These are phyloP conservation scores for Pseudonaja textilis DNA, from an alignment of 2,113 vertebrate genomes.

Conservation along the genomic window DNA sequence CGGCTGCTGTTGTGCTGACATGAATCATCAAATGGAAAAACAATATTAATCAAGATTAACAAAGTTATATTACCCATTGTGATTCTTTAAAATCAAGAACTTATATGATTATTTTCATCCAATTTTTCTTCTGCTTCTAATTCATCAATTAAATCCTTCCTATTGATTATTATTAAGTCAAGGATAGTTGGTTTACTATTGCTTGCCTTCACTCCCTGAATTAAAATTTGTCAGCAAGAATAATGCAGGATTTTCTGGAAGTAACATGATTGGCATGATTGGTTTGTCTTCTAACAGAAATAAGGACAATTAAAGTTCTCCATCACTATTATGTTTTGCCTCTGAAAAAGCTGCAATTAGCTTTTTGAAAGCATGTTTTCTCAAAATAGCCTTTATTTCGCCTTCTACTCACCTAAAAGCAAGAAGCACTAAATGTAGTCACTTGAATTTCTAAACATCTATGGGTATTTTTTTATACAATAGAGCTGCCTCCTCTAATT, in stretches of 20 bases:
- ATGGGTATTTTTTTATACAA: background rate
- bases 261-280: background rate
- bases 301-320: background rate
- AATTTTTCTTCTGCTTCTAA: background rate
- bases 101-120: background rate
- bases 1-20: background rate
- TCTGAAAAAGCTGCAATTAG: background rate
- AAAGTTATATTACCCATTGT: background rate
- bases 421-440: background rate
- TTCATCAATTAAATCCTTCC: background rate
- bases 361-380: background rate
- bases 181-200: background rate
- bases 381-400: background rate
- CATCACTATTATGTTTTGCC: background rate
- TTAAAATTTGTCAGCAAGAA: background rate
- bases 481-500: background rate
- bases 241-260: background rate
- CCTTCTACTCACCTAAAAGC: background rate
- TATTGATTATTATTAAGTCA: background rate
- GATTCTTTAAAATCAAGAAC: background rate
- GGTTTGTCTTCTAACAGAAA: background rate
- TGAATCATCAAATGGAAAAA: background rate
- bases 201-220: background rate
- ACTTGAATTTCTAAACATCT: background rate
- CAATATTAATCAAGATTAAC: background rate